Base-by-base conservation (phyloP, 2,888 invertebrate genomes). In the Nemotelus pantherinus region DNA sequence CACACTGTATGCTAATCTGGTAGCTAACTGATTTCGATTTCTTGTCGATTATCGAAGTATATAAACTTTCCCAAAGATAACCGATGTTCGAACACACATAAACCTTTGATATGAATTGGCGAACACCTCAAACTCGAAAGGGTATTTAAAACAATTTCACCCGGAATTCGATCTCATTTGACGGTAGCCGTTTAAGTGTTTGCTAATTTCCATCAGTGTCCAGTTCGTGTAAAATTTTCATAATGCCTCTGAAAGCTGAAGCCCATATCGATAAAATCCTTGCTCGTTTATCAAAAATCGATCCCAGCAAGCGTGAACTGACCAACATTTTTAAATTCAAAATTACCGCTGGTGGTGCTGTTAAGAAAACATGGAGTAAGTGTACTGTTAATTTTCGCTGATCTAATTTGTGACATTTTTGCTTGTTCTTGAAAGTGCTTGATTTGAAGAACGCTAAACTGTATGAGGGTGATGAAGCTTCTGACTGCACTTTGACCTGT, bases 281-380 rank as follows among this genome's bases (percentile, higher is more conserved):
- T 44, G 58, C 74, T 55, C 79, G 80, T 58, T 76, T 80, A 48
- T 43, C 55, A 2, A 80, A 79, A 70, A 78, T 80, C n/a, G 78
- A 80, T 76, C 74, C 77, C 5, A 74, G 53, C 50, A 77, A 80
- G 3, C 78, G 80, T 25, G 67, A 79, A 77, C 74, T 81, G 39
- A 47, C 64, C n/a, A 79, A 79, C 75, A 74, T 80, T 55, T 81
- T 77, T 60, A 80, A 80, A 76, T 80, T 80, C 47, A 80, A 80
- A n/a, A 80, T 80, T 55, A 80, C 79, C 4, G 65, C 65, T 39
- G 57, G 74, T 64, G 80, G 80, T 9, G 58, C 67, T 41, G 72
- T 78, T 4, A 64, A 67, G 25, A 81, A 81, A 55, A 75, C 75
- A 53, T 80, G 80, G 81, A 78, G 80, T 80, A 79, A 80, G 80